Evolutionary conservation across 2,113 vertebrate species (phyloP), one percentile per base, ranked within the genome.

Genomic region (Microcebus lehilahytsara): DNA sequence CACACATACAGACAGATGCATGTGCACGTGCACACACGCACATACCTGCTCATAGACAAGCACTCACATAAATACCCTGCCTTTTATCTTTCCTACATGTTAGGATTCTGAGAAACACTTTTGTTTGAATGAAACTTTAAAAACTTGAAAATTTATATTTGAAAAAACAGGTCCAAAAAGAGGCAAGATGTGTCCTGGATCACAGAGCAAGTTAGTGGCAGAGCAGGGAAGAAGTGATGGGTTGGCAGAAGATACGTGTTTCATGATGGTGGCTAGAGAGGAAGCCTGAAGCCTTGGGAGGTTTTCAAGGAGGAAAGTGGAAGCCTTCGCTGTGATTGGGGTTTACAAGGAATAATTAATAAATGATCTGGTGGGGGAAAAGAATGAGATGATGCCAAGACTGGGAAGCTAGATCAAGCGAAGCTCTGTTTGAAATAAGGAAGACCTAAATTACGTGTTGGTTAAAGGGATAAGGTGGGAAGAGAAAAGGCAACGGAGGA

Each of bases 401-500:
- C 13, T n/a, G 30, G 17, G 46, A 67, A 51, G 6, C n/a, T 58
- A 49, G 32, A 13, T 56, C 56, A 64, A 80, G 13, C 8, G 19
- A 49, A 86, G 34, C 13, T 32, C 42, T 91, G 40, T 42, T 46
- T 71, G 64, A 78, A 89, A 64, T 37, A 51, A 56, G 2, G 30
- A 30, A 92, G 32, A 67, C 10, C 37, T 66, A 22, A 32, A 79
- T 53, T 46, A 32, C 25, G 25, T 94, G 17, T 10, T 46, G n/a
- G 17, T 60, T 93, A 23, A 80, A 23, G 66, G 32, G 64, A 87
- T 69, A 95, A 75, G 94, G 89, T 81, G 53, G 88, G 89, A 95
- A 96, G 92, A 98, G 93, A 96, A 91, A 98, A 95, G 88, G 67
- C 62, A 92, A 85, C 75, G 96, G 91, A 89, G 89, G 92, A 94